phyloP scores from a whole-genome alignment of 2,113 vertebrate genomes.

The Leuciscus idus region DNA sequence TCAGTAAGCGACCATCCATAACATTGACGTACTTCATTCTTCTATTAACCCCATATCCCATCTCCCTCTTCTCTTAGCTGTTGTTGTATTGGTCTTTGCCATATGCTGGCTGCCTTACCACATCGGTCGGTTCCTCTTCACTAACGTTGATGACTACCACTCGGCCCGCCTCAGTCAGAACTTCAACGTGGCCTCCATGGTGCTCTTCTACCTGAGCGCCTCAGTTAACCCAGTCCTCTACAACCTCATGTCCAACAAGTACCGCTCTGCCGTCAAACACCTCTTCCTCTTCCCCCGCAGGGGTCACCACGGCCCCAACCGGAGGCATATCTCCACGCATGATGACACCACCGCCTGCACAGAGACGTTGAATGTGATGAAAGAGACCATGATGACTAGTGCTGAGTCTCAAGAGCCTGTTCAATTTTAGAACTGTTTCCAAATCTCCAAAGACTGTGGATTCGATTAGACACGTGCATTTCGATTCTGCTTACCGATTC shows the following conservation, averaged over 20 bases:
- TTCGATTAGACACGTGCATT: too few species aligned
- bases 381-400: slow-evolving; percentile 24
- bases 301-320: slow-evolving; percentile 42
- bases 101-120: slow-evolving; percentile 90
- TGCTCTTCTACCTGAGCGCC: slow-evolving; percentile 88
- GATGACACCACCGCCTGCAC: slow-evolving; percentile 68
- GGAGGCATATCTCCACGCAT: slow-evolving; percentile 61
- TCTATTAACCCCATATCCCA: not conserved
- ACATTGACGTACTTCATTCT: not conserved
- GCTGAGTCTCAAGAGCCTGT: too few species aligned
- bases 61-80: slow-evolving; percentile 67
- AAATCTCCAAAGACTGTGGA: too few species aligned
- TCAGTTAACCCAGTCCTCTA: slow-evolving; percentile 89
- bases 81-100: slow-evolving; percentile 85
- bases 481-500: too few species aligned
- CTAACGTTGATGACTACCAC: slow-evolving; percentile 73
- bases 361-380: slow-evolving; percentile 69
- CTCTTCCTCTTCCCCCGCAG: slow-evolving; percentile 71
- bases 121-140: slow-evolving; percentile 85
- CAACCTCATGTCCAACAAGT: slow-evolving; percentile 86
- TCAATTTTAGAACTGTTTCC: too few species aligned
- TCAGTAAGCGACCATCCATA: not conserved
- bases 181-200: slow-evolving; percentile 86
- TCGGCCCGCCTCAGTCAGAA: slow-evolving; percentile 84
- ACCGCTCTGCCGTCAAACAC: slow-evolving; percentile 78